A percentile compares a stretch with the other conserved stretches of the same genome.
These are phyloP conservation scores for Cephus runcator DNA, from an alignment of 2,888 invertebrate species.

Conservation along the genomic window DNA sequence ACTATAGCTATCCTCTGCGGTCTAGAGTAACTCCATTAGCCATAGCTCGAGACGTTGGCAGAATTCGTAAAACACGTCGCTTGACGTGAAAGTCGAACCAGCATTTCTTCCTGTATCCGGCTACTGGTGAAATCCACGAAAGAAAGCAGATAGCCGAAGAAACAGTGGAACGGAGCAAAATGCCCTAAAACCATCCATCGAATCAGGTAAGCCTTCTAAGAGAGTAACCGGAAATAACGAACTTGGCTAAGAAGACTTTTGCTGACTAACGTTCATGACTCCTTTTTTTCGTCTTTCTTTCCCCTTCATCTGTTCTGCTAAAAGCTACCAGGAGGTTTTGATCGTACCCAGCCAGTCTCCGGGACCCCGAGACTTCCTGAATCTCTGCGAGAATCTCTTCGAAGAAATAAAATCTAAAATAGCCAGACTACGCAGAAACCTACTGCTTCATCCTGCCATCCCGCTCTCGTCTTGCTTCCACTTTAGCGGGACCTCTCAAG, in stretches of 20 bases:
- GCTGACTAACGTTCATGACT: constrained; percentile 30
- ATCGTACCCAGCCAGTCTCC: background rate
- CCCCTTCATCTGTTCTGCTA: background rate
- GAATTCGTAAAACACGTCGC: constrained; percentile 28
- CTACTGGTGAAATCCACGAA: background rate
- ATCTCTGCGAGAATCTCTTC: background rate
- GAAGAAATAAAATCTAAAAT: background rate
- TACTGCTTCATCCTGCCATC: background rate
- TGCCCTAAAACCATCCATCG: background rate
- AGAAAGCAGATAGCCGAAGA: background rate
- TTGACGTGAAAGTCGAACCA: constrained; percentile 12
- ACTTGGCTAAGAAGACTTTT: constrained; percentile 20
- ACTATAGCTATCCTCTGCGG: background rate
- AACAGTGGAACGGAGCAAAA: background rate
- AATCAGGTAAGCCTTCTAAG: background rate
- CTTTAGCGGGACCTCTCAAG: background rate
- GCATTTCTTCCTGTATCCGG: background rate
- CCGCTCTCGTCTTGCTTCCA: background rate
- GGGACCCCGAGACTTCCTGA: background rate
- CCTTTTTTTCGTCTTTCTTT: constrained; percentile 6
- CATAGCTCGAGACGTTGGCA: constrained; percentile 21
- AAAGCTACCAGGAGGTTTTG: background rate
- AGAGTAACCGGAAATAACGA: background rate
- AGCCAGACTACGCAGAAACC: background rate
- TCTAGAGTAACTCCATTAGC: constrained; percentile 30